phyloP scores from a whole-genome alignment of 2,113 vertebrate species.

The Monarcha castaneiventris region DNA sequence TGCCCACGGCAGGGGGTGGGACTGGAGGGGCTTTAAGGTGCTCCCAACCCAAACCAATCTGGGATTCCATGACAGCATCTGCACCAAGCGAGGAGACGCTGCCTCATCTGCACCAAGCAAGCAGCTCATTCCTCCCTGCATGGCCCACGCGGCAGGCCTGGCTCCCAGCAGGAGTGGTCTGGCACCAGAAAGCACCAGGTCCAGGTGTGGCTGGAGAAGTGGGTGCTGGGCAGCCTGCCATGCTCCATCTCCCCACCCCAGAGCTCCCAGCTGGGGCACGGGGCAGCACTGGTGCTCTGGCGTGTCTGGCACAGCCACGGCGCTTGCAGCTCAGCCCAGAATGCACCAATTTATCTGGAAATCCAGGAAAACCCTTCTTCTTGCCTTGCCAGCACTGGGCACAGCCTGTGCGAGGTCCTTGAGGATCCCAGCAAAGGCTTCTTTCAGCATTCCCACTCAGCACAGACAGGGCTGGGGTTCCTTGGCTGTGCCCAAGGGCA shows the following conservation, averaged over 20 bases:
- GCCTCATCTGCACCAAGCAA: neutral
- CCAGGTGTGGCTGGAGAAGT: neutral
- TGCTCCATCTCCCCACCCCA: neutral
- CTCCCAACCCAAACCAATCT: neutral
- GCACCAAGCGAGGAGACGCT: fast-evolving
- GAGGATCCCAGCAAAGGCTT: neutral
- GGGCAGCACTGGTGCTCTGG: neutral
- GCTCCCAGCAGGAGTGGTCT: neutral
- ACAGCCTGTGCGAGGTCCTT: neutral
- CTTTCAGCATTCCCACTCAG: neutral
- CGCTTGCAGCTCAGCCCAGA: neutral
- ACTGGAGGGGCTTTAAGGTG: neutral
- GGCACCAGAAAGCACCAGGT: neutral
- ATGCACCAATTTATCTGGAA: neutral
- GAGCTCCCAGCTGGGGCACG: neutral
- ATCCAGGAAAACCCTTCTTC: neutral
- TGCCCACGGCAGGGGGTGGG: neutral
- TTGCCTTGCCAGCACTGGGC: neutral
- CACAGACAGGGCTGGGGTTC: neutral
- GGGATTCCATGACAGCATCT: neutral
- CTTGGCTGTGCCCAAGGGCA: neutral
- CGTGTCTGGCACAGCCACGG: neutral
- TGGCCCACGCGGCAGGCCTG: neutral
- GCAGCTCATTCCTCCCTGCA: neutral
- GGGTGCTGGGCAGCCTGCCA: neutral